Evolutionary conservation across 2,888 invertebrate species (phyloP).

Genomic region (Andrena praecox): DNA sequence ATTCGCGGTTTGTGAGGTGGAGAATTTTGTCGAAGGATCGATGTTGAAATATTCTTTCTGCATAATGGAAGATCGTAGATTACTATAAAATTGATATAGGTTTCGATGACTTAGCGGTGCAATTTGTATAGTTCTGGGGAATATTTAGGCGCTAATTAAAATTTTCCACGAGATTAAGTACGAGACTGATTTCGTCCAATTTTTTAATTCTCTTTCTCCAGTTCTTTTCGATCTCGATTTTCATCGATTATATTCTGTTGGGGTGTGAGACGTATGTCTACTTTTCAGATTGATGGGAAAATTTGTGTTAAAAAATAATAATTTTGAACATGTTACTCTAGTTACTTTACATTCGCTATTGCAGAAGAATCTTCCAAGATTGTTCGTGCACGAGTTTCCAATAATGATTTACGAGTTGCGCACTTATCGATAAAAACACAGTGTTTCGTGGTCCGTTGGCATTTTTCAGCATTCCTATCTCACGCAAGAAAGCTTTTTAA

Average conservation of each 20-base stretch:
- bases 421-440: constrained; percentile 7
- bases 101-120: background rate
- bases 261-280: too few species aligned
- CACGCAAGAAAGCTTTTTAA: constrained; percentile 7
- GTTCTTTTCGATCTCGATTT: background rate
- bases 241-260: background rate
- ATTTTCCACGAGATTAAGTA: background rate
- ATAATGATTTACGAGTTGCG: constrained; percentile 21
- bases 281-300: too few species aligned
- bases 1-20: background rate
- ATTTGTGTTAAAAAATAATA: too few species aligned
- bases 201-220: background rate
- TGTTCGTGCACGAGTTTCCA: background rate
- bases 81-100: background rate
- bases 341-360: background rate
- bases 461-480: constrained; percentile 61
- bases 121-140: constrained; percentile 9
- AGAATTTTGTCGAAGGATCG: background rate
- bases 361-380: constrained; percentile 26
- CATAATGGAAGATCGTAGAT: background rate
- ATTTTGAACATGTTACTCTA: background rate
- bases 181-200: background rate
- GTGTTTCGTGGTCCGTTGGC: constrained; percentile 29
- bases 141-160: background rate
- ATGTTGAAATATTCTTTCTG: constrained; percentile 22